These are phyloP conservation scores for Melanostoma scalare DNA, from an alignment of 2,888 invertebrate species.

Conservation along the genomic window DNA sequence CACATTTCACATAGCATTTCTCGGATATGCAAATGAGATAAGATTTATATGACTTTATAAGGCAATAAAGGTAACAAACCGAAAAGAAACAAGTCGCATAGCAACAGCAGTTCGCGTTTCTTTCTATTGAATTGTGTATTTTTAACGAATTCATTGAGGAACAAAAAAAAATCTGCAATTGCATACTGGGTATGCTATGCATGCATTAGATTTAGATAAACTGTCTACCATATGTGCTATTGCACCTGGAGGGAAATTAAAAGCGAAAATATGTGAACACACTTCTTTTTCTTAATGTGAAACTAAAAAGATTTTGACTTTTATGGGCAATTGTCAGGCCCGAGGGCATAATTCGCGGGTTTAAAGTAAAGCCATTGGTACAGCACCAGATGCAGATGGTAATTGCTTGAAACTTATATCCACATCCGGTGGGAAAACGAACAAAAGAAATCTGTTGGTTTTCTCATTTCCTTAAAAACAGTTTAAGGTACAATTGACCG, in stretches of 20 bases:
- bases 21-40: slow-evolving; percentile 62
- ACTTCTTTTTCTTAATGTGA: slow-evolving; percentile 2
- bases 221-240: slow-evolving; percentile 6
- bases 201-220: slow-evolving; percentile 34
- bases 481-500: neutral
- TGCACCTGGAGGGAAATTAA: slow-evolving; percentile 46
- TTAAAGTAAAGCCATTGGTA: neutral
- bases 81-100: slow-evolving; percentile 26
- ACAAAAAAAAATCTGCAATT: slow-evolving; percentile 18
- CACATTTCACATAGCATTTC: slow-evolving; percentile 18
- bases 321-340: slow-evolving; percentile 60
- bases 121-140: slow-evolving; percentile 33
- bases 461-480: neutral
- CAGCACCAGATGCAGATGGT: neutral
- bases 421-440: slow-evolving; percentile 36
- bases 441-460: slow-evolving; percentile 15
- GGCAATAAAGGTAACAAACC: slow-evolving; percentile 24
- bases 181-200: slow-evolving; percentile 38
- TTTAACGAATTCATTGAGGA: slow-evolving; percentile 7
- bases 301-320: slow-evolving; percentile 39
- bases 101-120: slow-evolving; percentile 34
- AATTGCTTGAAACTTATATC: slow-evolving; percentile 55
- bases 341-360: slow-evolving; percentile 30
- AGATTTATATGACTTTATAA: slow-evolving; percentile 45
- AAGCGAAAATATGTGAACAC: slow-evolving; percentile 32